Evolutionary conservation across 1,140 invertebrate species (phyloP), one percentile per base, ranked within the genome.

Genomic region (Lepidurus packardi): DNA sequence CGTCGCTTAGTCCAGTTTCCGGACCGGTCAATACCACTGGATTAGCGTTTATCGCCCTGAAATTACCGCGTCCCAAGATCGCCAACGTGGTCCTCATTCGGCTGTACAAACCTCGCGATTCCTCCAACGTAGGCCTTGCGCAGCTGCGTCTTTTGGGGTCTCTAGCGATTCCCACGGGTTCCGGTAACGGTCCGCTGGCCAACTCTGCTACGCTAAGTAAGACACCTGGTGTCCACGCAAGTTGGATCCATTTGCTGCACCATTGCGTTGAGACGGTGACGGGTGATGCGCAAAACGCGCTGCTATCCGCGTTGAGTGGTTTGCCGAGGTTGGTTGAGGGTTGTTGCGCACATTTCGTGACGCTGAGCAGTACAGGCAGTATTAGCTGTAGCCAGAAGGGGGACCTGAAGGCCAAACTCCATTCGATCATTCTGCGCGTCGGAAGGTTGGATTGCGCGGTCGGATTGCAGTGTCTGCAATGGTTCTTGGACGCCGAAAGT

Each of bases 91-190:
- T 89, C 34, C 85, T 86, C 76, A 85, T 93, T 8, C 86, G 89
- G 5, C 85, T 94, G 21, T 94, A 92, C 83, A 93, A 93, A 83
- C 94, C 95, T 1, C 88, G 92, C 42, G 94, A 96, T 82, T 94
- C 92, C 11, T 90, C 91, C 77, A 96, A 93, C 82, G 92, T 97
- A 82, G 94, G 94, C 21, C 85, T 97, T 7, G 91, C 94, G 80
- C 94, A 96, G 84, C 91, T 97, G 76, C 88, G 91, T n/a, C 85
- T 97, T 13, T 85, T 96, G 10, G 94, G 94, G 0, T 91, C 90
- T 75, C 93, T 93, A 44, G 90, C 91, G 10, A 92, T 92, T 83
- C 89, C 90, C 9, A 65, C 53, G 34, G 34, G 34, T 34, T 34
- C 34, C 2, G 34, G 34, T 34, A 34, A 34, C 53, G 53, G 53